Evolutionary conservation across 2,113 vertebrate species (phyloP).

Genomic region (Jacana jacana): DNA sequence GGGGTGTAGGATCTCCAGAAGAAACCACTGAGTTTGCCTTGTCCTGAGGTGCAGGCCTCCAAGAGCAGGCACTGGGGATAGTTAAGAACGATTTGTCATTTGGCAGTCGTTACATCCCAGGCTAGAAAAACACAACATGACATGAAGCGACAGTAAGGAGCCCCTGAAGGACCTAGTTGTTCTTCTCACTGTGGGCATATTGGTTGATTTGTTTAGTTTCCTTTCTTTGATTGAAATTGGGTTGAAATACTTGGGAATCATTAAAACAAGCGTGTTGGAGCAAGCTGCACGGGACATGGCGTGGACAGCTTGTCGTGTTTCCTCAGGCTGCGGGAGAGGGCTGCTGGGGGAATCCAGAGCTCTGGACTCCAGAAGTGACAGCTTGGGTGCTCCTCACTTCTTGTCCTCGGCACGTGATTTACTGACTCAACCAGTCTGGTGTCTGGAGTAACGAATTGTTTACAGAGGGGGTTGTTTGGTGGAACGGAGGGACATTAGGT

Average conservation of each 20-base stretch:
- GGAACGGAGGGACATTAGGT: not conserved
- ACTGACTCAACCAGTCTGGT: not conserved
- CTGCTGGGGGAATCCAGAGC: not conserved
- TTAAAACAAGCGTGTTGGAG: not conserved
- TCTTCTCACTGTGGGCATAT: not conserved
- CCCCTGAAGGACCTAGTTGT: not conserved
- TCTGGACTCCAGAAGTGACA: not conserved
- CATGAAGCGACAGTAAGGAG: not conserved
- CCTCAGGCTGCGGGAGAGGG: not conserved
- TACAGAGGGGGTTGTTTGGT: too few relatives aligned
- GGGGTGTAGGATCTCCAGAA: not conserved
- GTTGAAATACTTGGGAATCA: not conserved
- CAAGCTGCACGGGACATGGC: not conserved
- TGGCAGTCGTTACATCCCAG: not conserved
- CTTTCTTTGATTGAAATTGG: rapidly evolving
- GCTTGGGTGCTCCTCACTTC: not conserved
- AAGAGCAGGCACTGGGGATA: not conserved
- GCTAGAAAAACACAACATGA: not conserved
- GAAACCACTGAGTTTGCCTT: rapidly evolving
- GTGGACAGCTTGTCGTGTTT: not conserved
- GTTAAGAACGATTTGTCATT: not conserved
- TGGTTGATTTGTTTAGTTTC: not conserved
- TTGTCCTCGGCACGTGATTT: rapidly evolving
- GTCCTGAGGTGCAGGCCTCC: not conserved
- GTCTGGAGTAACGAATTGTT: not conserved